Conservation (phyloP, 1,140 invertebrate species). For the Dryas iulia region DNA sequence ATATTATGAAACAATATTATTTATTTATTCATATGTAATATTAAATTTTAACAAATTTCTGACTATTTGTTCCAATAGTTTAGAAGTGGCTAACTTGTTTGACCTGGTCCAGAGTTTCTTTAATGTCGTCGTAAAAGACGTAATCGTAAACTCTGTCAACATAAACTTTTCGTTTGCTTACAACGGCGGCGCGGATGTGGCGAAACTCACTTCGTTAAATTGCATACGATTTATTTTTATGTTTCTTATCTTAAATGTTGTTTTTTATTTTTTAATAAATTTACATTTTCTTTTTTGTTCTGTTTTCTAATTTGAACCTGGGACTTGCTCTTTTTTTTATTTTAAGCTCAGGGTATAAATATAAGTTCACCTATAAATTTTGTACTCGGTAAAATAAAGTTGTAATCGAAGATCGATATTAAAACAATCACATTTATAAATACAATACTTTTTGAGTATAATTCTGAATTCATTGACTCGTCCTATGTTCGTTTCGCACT, state of each 20-base stretch:
- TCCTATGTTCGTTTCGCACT: too few relatives aligned
- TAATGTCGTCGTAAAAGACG: constrained; percentile 1
- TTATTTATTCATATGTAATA: too few relatives aligned
- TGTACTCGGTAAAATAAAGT: too few relatives aligned
- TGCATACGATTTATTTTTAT: neutral
- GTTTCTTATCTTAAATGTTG: neutral
- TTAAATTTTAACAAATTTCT: too few relatives aligned
- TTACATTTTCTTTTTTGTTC: neutral
- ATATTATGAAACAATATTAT: too few relatives aligned
- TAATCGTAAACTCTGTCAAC: constrained; percentile 9
- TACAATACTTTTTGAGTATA: too few relatives aligned
- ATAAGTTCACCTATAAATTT: too few relatives aligned
- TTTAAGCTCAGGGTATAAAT: too few relatives aligned
- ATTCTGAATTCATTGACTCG: too few relatives aligned
- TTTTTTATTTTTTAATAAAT: neutral
- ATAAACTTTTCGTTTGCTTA: neutral
- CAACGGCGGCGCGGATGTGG: neutral
- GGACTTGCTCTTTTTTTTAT: too few relatives aligned
- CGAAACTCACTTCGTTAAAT: neutral
- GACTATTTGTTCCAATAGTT: neutral
- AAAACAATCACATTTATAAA: too few relatives aligned
- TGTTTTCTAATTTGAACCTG: neutral
- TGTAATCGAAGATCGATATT: too few relatives aligned
- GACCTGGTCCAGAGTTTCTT: constrained; percentile 2
- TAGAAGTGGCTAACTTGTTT: neutral